Evolutionary conservation across 1,140 invertebrate genomes (phyloP), one percentile per base, ranked within the genome.

Genomic region (Propsilocerus akamusi): DNA sequence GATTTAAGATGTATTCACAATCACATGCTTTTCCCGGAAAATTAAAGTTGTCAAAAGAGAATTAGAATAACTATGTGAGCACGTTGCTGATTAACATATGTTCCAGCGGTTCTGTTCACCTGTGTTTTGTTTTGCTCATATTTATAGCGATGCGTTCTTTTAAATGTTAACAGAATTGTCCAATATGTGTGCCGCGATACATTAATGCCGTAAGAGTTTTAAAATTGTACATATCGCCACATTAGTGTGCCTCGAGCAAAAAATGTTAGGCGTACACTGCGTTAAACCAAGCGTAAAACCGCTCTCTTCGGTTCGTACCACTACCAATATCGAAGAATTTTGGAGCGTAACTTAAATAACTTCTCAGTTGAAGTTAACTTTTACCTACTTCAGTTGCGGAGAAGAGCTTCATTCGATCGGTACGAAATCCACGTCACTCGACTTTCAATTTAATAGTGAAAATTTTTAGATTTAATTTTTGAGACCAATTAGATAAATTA

Each of bases 51-150:
- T n/a, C n/a, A n/a, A n/a, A n/a, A n/a, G n/a, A n/a, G n/a, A n/a
- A n/a, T n/a, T n/a, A n/a, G n/a, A n/a, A n/a, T n/a, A n/a, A n/a
- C n/a, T n/a, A n/a, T n/a, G n/a, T n/a, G n/a, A 41, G 34, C 17
- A 17, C 5, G 34, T 41, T 6, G 34, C 22, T 20, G 34, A 30
- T 41, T 7, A 17, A 20, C 34, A 41, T 20, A 41, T 41, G 34
- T 41, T 41, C 8, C 34, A n/a, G 28, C 28, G n/a, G 10, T 30
- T 17, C 17, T 20, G 22, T 41, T 20, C 34, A 41, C 34, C 34
- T 41, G 34, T 41, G 34, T 41, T 41, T 41, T 41, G 34, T 41
- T 41, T 41, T 41, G 34, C 34, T 41, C 22, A 20, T 41, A 41
- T n/a, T n/a, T n/a, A n/a, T n/a, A n/a, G n/a, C n/a, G n/a, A n/a